phyloP scores from a whole-genome alignment of 2,888 invertebrate species.

The Scelioninae gen. 1 region DNA sequence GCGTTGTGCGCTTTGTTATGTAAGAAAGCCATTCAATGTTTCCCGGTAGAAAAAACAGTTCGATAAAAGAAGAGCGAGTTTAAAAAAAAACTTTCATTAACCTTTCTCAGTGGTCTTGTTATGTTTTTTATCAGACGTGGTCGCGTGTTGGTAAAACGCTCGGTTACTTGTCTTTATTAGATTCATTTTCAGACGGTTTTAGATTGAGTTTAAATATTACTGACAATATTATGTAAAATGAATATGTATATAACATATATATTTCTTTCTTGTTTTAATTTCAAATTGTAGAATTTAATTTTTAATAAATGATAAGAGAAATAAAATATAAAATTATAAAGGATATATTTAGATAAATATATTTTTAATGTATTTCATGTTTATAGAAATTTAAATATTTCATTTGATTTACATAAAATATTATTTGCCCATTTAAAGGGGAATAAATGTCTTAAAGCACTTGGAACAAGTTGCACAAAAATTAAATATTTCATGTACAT shows the following conservation, averaged over 20 bases:
- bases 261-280: too few species aligned
- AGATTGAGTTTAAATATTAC: conserved; percentile 1
- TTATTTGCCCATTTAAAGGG: too few species aligned
- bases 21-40: conserved; percentile 56
- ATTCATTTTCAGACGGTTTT: conserved; percentile 7
- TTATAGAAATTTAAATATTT: too few species aligned
- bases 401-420: too few species aligned
- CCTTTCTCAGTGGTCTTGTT: conserved; percentile 40
- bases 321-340: too few species aligned
- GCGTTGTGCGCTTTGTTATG: conserved; percentile 38
- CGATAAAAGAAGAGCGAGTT: conserved; percentile 43
- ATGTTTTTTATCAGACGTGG: conserved; percentile 51
- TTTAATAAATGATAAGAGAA: too few species aligned
- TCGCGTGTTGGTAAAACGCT: conserved; percentile 41
- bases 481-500: too few species aligned
- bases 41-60: conserved; percentile 41
- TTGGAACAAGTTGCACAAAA: too few species aligned
- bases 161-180: conserved; percentile 13
- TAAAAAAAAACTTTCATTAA: conserved; percentile 50
- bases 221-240: conserved; percentile 11
- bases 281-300: too few species aligned
- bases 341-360: too few species aligned
- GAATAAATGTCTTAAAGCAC: too few species aligned
- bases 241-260: background rate
- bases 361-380: too few species aligned